Evolutionary conservation across 2,888 invertebrate species (phyloP), one percentile per base, ranked within the genome.

Genomic region (Glaucopsyche alexis): DNA sequence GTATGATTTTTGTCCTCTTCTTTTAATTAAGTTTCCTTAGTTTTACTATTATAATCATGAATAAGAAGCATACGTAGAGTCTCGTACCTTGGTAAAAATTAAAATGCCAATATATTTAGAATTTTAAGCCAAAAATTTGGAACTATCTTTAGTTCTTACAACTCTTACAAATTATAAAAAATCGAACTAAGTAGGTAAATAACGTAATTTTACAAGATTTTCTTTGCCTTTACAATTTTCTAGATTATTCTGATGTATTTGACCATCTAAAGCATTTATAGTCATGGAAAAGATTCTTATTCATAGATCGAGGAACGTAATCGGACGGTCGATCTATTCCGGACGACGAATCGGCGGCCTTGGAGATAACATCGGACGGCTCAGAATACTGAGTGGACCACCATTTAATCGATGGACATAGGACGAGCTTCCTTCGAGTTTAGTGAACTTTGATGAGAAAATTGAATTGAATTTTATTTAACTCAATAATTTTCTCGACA

Each of bases 311-410:
- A 79, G 76, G 72, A 77, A 42, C 77, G 79, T 78, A 89, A 90
- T 90, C 91, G 81, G 76, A 75, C 77, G 76, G 79, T 77, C 83
- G 85, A 91, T 93, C 92, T 87, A 90, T 89, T 90, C 89, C 87
- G 86, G 82, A 83, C 84, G 81, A 83, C 87, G 87, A 89, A 88
- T 89, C 85, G 83, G 81, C 86, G 90, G 85, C 92, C 91, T 92
- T 92, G 91, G 79, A 78, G 88, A 87, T 88, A 85, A 79, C 81
- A 90, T 87, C 89, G 80, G 77, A 77, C 75, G 52, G 52, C 78
- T 80, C 79, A 76, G 83, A 91, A 91, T 91, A 87, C 85, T 84
- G 88, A 92, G 82, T 81, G 81, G 91, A 91, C 91, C 91, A 91
- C 91, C 80, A 82, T 81, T 81, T 69, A 14, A 65, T 65, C 64